Evolutionary conservation across 37 sponge, comb jelly and placozoan genomes (phyloP).

Genomic region (Oopsacas minuta): DNA sequence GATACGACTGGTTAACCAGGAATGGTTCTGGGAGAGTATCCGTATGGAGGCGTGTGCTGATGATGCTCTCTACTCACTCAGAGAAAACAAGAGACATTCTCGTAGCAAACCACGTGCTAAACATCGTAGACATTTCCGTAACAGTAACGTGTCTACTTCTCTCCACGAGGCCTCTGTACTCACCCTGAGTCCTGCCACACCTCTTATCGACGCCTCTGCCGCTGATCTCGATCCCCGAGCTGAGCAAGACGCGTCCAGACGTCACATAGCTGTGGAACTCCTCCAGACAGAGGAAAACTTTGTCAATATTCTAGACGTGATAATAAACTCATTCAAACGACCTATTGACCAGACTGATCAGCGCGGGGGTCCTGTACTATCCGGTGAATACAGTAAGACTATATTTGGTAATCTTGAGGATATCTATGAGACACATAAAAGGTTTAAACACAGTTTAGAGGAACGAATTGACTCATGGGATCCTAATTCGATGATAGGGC

Average conservation of each 20-base stretch:
- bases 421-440: slow-evolving; percentile 50
- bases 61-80: slow-evolving; percentile 52
- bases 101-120: neutral
- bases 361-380: slow-evolving; percentile 64
- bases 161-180: slow-evolving; percentile 16
- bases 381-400: slow-evolving; percentile 55
- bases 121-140: slow-evolving; percentile 12
- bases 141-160: slow-evolving; percentile 17
- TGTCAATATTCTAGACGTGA: slow-evolving; percentile 55
- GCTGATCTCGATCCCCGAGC: neutral
- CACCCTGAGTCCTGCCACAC: slow-evolving; percentile 14
- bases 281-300: slow-evolving; percentile 84
- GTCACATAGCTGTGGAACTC: slow-evolving; percentile 63
- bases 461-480: slow-evolving; percentile 34
- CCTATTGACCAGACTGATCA: slow-evolving; percentile 51
- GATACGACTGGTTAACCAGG: slow-evolving; percentile 58
- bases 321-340: slow-evolving; percentile 63
- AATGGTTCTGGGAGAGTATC: slow-evolving; percentile 98
- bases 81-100: neutral
- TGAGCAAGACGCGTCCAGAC: slow-evolving; percentile 42
- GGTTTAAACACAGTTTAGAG: slow-evolving; percentile 31
- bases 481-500: slow-evolving; percentile 31
- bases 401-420: slow-evolving; percentile 78
- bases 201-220: neutral
- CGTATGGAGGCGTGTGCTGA: slow-evolving; percentile 86